These are phyloP conservation scores for Caenorhabditis inopinata DNA, from an alignment of 1,140 invertebrate species.

Conservation along the genomic window DNA sequence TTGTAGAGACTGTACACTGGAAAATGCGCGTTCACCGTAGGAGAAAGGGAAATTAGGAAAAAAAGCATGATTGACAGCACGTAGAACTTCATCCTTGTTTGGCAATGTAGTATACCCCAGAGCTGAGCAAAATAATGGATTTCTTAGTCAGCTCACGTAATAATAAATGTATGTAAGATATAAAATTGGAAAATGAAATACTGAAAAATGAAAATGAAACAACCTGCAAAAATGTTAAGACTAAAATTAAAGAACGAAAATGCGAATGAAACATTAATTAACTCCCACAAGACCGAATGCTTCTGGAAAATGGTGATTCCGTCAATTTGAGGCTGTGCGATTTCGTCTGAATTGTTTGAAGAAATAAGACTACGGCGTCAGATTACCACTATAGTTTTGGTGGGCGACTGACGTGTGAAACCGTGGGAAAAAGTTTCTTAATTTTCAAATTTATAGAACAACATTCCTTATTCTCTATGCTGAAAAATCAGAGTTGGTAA, in stretches of 20 bases:
- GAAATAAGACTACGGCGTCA: not conserved
- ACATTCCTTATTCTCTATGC: too few species aligned
- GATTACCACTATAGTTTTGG: not conserved
- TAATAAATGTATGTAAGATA: too few species aligned
- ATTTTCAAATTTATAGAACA: too few species aligned
- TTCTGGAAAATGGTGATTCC: not conserved
- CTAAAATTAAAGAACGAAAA: not conserved
- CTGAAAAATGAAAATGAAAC: too few species aligned
- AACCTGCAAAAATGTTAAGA: not conserved
- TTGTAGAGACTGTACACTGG: constrained; percentile 26
- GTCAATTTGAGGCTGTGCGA: not conserved
- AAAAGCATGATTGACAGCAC: not conserved
- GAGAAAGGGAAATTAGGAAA: not conserved
- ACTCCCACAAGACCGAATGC: not conserved
- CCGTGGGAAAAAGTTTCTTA: not conserved
- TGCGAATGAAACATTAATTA: not conserved
- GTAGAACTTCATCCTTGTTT: not conserved
- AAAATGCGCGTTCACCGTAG: not conserved
- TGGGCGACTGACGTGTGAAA: constrained; percentile 10
- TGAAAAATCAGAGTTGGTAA: too few species aligned
- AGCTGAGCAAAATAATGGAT: too few species aligned
- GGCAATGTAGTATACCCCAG: not conserved
- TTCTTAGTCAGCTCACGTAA: too few species aligned
- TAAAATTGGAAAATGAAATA: too few species aligned
- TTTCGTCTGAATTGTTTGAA: constrained; percentile 3